phyloP scores from a whole-genome alignment of 2,113 vertebrate genomes.

The Cebus imitator region DNA sequence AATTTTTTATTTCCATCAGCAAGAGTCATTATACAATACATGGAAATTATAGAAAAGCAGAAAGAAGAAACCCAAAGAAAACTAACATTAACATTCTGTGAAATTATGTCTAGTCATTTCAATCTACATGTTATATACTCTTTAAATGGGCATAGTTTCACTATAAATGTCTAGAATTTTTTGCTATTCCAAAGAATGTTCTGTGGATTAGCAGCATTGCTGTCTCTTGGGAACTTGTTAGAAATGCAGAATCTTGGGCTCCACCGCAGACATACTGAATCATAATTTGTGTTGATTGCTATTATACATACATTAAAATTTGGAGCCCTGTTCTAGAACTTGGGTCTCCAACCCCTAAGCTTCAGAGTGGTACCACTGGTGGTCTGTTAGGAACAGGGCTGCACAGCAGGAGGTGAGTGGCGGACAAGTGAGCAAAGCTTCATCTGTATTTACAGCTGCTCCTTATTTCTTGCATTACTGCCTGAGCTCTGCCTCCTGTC shows the following conservation, averaged over 20 bases:
- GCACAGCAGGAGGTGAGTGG: too few species aligned
- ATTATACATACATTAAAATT: not conserved
- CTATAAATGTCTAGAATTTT: not conserved
- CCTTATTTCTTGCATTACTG: too few species aligned
- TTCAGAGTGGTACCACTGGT: too few species aligned
- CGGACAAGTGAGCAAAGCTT: too few species aligned
- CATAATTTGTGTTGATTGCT: not conserved
- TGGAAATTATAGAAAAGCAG: conserved; percentile 40
- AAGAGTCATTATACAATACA: conserved; percentile 13
- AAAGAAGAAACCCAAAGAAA: not conserved
- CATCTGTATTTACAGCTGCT: too few species aligned
- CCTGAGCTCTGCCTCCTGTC: too few species aligned
- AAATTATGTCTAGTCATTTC: not conserved
- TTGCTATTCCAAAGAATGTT: not conserved
- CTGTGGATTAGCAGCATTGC: not conserved
- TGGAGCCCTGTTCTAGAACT: not conserved
- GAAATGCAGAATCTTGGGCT: not conserved
- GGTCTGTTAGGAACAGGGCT: too few species aligned
- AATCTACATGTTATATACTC: not conserved
- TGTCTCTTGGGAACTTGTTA: not conserved
- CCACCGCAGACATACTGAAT: not conserved
- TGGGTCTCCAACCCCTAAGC: too few species aligned
- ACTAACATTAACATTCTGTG: not conserved
- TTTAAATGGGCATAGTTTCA: not conserved
- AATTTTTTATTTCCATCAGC: conserved; percentile 31